Percentiles rank a stretch among this genome's conserved stretches.
These are phyloP conservation scores for Protobothrops flavoviridis DNA, from an alignment of 2,113 vertebrate genomes.

Conservation along the genomic window DNA sequence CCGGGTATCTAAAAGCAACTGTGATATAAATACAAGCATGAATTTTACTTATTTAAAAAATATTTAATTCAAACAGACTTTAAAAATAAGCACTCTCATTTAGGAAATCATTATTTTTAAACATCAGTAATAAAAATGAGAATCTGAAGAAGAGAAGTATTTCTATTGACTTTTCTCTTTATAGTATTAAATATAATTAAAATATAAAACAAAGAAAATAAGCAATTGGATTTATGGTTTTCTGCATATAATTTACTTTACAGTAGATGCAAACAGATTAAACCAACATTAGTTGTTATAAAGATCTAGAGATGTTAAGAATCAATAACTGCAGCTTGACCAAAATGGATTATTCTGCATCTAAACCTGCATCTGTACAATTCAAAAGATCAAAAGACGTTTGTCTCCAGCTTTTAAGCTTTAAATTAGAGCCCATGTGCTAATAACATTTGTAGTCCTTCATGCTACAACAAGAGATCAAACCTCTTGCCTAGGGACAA, in stretches of 20 bases:
- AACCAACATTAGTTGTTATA: conserved; percentile 4
- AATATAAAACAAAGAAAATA: not conserved
- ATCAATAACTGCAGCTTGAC: conserved; percentile 4
- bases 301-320: not conserved
- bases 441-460: not conserved
- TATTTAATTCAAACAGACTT: not conserved
- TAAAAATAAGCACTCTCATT: not conserved
- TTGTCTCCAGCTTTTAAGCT: not conserved
- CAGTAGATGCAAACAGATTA: conserved; percentile 1
- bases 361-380: not conserved
- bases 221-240: not conserved
- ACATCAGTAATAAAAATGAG: not conserved
- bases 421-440: not conserved
- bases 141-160: not conserved
- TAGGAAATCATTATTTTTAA: not conserved
- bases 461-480: not conserved
- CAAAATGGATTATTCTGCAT: conserved; percentile 8
- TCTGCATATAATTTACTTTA: not conserved
- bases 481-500: accelerated
- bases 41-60: not conserved
- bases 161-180: not conserved
- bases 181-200: not conserved
- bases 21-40: not conserved
- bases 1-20: not conserved
- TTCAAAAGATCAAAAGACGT: not conserved